These are phyloP conservation scores for Lanius collurio DNA, from an alignment of 2,113 vertebrate genomes.

Conservation along the genomic window DNA sequence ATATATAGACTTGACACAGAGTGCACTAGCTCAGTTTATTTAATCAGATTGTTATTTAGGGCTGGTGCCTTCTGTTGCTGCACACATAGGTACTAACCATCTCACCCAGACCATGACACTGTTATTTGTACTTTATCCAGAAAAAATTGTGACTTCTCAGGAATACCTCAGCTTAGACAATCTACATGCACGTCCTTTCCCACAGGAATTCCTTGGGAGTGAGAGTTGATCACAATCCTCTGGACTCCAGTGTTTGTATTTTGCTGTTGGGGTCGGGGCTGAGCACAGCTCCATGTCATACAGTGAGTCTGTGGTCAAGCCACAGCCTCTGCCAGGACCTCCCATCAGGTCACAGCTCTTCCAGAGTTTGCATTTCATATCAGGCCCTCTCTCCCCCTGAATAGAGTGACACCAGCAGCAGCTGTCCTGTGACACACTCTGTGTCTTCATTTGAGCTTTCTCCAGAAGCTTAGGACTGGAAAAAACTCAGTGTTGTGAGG, in stretches of 20 bases:
- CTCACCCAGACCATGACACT: not conserved
- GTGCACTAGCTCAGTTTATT: not conserved
- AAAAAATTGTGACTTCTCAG: not conserved
- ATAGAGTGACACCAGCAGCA: not conserved
- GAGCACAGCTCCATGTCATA: not conserved
- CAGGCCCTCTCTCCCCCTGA: not conserved
- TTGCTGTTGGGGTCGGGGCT: accelerated
- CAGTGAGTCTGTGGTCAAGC: not conserved
- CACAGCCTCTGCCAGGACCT: not conserved
- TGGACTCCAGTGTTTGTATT: not conserved
- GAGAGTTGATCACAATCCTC: not conserved
- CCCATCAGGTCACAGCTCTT: not conserved
- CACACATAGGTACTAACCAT: accelerated
- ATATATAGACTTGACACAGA: not conserved
- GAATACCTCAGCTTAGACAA: not conserved
- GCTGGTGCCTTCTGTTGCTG: not conserved
- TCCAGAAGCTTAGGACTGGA: not conserved
- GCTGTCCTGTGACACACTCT: not conserved
- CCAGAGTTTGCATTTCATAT: not conserved
- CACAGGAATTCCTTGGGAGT: not conserved
- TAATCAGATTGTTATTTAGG: not conserved
- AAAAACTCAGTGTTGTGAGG: not conserved
- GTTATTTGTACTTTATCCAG: not conserved
- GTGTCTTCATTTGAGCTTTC: not conserved
- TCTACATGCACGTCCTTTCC: not conserved